A percentile compares a stretch with the other conserved stretches of the same genome.
Evolutionary conservation across 35 echinoderm and acorn worm genomes (phyloP).

Genomic region (Hemicentrotus pulcherrimus): DNA sequence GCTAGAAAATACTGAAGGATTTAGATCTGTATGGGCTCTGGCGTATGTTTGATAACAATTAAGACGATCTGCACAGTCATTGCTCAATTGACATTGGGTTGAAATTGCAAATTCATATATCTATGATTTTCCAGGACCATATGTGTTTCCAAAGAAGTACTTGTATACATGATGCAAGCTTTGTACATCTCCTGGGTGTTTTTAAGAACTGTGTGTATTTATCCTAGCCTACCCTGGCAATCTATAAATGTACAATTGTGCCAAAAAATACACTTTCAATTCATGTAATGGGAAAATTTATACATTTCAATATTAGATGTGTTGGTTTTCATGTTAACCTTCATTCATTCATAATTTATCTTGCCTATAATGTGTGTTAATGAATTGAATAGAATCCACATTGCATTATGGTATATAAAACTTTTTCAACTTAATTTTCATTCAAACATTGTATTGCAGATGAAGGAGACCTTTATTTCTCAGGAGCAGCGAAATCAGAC

Average conservation of each 20-base stretch:
- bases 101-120: not conserved
- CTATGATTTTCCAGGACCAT: not conserved
- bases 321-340: too few species aligned
- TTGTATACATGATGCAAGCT: too few species aligned
- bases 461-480: conserved; percentile 84
- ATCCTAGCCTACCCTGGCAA: too few species aligned
- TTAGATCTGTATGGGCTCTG: not conserved
- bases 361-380: too few species aligned
- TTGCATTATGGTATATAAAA: too few species aligned
- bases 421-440: not conserved
- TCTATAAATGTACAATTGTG: too few species aligned
- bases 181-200: not conserved
- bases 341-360: too few species aligned
- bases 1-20: not conserved
- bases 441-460: conserved; percentile 37
- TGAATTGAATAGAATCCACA: too few species aligned
- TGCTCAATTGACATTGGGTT: not conserved
- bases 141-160: too few species aligned
- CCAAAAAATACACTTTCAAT: too few species aligned
- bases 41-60: not conserved
- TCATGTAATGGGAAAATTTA: too few species aligned
- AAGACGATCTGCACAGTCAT: not conserved
- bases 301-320: too few species aligned
- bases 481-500: conserved; percentile 67
- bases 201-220: not conserved